Conservation (phyloP, 1,140 invertebrate genomes). For the Euura saliciscinereae region DNA sequence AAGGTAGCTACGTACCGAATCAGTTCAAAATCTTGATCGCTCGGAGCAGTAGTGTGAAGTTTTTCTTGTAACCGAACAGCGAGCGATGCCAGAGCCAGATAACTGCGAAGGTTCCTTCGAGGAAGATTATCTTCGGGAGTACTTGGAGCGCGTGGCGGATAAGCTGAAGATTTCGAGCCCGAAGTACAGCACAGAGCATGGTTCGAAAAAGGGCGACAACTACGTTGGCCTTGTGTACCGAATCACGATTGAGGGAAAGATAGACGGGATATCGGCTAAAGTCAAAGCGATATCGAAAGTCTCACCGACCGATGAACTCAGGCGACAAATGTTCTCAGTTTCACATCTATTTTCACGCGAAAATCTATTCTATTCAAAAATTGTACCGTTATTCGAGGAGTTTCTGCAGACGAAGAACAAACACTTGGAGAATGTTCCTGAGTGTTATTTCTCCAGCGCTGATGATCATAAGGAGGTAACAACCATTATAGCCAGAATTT, state of each 20-base stretch:
- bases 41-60: no score
- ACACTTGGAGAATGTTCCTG: slow-evolving; percentile 52
- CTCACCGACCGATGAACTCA: slow-evolving; percentile 35
- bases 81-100: no score
- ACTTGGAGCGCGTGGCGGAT: neutral
- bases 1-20: no score
- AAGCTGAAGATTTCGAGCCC: neutral
- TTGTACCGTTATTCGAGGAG: slow-evolving; percentile 45
- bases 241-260: slow-evolving; percentile 21
- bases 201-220: slow-evolving; percentile 48
- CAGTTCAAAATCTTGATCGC: no score
- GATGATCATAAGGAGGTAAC: neutral
- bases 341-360: slow-evolving; percentile 46
- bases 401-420: slow-evolving; percentile 45
- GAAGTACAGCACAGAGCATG: neutral
- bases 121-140: neutral
- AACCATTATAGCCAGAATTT: no score
- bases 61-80: no score
- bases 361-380: slow-evolving; percentile 42
- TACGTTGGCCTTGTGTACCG: slow-evolving; percentile 49
- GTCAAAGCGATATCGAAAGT: slow-evolving; percentile 40
- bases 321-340: slow-evolving; percentile 45
- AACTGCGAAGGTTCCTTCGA: no score
- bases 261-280: neutral
- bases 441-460: neutral